Base-by-base conservation (phyloP, 2,797 vertebrate genomes). In the Molossus molossus region DNA sequence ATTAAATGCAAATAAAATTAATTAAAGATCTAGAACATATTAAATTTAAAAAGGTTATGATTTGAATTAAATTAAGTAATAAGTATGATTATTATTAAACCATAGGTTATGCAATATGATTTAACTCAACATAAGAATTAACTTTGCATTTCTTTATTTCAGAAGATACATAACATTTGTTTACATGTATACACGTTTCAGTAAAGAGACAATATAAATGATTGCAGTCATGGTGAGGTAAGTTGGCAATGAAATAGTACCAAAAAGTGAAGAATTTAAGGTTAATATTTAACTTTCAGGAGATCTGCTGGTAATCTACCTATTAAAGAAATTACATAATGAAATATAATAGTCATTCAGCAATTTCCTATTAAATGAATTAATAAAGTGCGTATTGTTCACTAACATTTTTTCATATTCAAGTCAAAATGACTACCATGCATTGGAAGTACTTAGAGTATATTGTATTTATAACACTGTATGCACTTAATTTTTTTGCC, bases 121-220 rank as follows among this genome's bases (percentile, higher is more conserved):
- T 76, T 75, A 81, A 57, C 50, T 72, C 9, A 89, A 29, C 20
- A 40, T 67, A 17, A 65, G 5, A 29, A 50, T 87, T 89, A 65
- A 57, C 23, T 92, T 81, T 87, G 3, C 40, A 87, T 90, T 80
- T 92, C 55, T 83, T 90, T n/a, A 57, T 73, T 87, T 94, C 29
- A 65, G 10, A 95, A 91, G 55, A 57, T 10, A 33, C 9, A 33
- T 33, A 40, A 73, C 1, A 5, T 69, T 77, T 40, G 9, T 33
- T 79, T 23, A 70, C 5, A 64, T 15, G 3, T 23, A 64, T 23
- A 13, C 27, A 85, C 21, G 8, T 75, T 87, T 82, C 27, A 65
- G 0, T 75, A 33, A 82, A 81, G 33, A 80, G 12, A 65, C 12
- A 76, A 27, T 57, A 64, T 69, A 33, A 5, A 48, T 60, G n/a